Base-by-base conservation (phyloP, 2,113 vertebrate genomes). In the Sarotherodon lohbergeri region DNA sequence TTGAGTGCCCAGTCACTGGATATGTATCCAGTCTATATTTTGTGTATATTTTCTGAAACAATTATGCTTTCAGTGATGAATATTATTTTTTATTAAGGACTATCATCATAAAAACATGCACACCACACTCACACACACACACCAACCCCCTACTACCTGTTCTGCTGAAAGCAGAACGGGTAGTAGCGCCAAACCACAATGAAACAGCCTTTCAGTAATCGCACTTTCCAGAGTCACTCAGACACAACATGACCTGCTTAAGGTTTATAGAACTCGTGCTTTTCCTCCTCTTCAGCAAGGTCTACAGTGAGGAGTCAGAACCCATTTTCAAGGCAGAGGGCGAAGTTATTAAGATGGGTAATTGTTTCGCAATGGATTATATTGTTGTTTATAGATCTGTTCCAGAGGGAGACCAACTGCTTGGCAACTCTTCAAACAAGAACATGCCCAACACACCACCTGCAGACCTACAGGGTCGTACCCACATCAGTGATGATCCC, bases 321-420 rank as follows among this genome's bases (percentile, higher is more conserved):
- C 86, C 76, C 22, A 24, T 24, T 56, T 13, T 96, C 50, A 93
- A 41, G 80, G 66, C 48, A 7, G 14, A 85, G 24, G 92, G 91
- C 34, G 81, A 6, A 14, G 3, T 2, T 2, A 29, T 96, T 4
- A 90, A 95, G 56, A 87, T 96, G 82, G 95, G 95, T 0, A 95
- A 93, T 83, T 97, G 96, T 68, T 96, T 97, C 3, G 95, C 88
- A 55, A 89, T 80, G 56, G 95, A 96, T 88, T 96, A 96, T 36
- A 94, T 96, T 6, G 87, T 91, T 7, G 88, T 94, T 61, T 96
- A 94, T 71, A 93, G 79, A 90, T 82, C 83, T 54, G 16, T 41
- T 24, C 81, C 84, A 1, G 84, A 87, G 9, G 94, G 93, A 76
- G 88, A 94, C 57, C 90, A 91, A 86, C 91, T 97, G 32, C 73